Conservation (phyloP, 1,140 invertebrate genomes). For the Pogonognathellus flavescens region DNA sequence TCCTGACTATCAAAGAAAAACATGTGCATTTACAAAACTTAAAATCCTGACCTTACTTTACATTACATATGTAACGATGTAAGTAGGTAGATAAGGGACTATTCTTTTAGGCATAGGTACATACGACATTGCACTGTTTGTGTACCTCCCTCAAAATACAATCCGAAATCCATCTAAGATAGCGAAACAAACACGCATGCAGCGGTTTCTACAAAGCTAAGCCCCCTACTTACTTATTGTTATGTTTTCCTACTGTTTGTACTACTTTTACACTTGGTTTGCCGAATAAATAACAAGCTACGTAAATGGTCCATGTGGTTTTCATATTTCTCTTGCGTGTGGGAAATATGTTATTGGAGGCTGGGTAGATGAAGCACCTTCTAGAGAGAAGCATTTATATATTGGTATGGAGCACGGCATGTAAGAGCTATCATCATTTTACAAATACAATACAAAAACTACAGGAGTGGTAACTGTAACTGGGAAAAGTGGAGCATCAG, state of each 20-base stretch:
- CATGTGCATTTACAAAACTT: background rate
- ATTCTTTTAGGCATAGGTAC: background rate
- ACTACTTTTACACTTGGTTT: too few relatives aligned
- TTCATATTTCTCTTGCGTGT: too few relatives aligned
- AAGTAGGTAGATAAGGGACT: background rate
- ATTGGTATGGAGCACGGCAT: constrained; percentile 1
- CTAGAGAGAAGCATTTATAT: background rate
- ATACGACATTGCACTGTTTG: too few relatives aligned
- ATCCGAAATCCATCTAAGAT: too few relatives aligned
- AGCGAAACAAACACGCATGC: too few relatives aligned
- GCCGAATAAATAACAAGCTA: too few relatives aligned
- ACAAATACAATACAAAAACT: background rate
- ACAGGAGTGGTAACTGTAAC: background rate
- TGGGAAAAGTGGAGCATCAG: background rate
- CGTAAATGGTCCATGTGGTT: too few relatives aligned
- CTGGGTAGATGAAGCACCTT: background rate
- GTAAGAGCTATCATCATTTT: background rate
- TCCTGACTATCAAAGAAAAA: background rate
- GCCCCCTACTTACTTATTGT: too few relatives aligned
- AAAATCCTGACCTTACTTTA: background rate
- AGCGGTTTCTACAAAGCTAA: too few relatives aligned
- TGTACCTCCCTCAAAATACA: too few relatives aligned
- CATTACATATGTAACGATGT: background rate
- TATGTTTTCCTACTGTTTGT: too few relatives aligned
- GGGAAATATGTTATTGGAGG: too few relatives aligned